phyloP scores from a whole-genome alignment of 2,888 invertebrate genomes.

The Dryadula phaetusa region DNA sequence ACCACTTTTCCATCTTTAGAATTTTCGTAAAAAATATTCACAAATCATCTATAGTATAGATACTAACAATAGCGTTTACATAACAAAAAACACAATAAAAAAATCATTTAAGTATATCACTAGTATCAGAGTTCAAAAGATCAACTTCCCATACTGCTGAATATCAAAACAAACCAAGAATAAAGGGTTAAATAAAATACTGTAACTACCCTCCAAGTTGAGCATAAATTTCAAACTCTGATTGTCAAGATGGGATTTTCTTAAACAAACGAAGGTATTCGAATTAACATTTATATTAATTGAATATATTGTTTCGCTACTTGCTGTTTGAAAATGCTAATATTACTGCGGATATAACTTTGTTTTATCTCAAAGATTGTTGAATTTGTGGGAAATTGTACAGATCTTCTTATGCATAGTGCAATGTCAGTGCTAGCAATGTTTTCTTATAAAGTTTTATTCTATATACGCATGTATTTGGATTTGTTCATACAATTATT shows the following conservation, averaged over 20 bases:
- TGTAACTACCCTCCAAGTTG: constrained; percentile 31
- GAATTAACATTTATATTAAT: constrained; percentile 65
- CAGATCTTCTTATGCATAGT: not conserved
- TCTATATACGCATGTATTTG: not conserved
- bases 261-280: constrained; percentile 46
- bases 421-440: not conserved
- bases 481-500: too few species aligned
- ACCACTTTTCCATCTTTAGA: too few species aligned
- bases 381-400: constrained; percentile 18
- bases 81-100: too few species aligned
- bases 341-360: constrained; percentile 35
- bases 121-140: too few species aligned
- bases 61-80: too few species aligned
- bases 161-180: constrained; percentile 7
- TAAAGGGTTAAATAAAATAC: constrained; percentile 23
- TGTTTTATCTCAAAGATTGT: constrained; percentile 27
- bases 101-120: too few species aligned
- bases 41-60: too few species aligned
- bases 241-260: constrained; percentile 43
- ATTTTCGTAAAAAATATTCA: too few species aligned
- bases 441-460: not conserved
- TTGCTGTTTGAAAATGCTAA: constrained; percentile 46
- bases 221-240: constrained; percentile 42
- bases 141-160: not conserved
- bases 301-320: constrained; percentile 62